Base-by-base conservation (phyloP, 2,113 vertebrate species). In the Tachysurus vachellii region DNA sequence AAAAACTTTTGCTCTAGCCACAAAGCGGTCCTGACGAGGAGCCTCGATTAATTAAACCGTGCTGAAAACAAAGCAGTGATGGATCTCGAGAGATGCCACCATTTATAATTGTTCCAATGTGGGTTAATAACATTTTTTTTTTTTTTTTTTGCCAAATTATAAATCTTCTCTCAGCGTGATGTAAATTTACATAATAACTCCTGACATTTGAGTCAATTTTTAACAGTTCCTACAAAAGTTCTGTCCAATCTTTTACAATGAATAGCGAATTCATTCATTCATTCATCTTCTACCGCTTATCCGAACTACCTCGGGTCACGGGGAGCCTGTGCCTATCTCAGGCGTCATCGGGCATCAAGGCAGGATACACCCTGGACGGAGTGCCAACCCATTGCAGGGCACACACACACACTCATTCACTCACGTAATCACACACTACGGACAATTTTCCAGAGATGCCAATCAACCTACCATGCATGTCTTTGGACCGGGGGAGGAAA, bases 101-200 rank as follows among this genome's bases (percentile, higher is more conserved):
- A 56, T 71, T 42, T 73, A 59, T 57, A 26, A 31, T 56, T 21
- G 17, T 23, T 23, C 82, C 47, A 36, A 36, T 80, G 28, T 42
- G 53, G 54, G 17, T 83, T 53, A 70, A 54, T 83, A 68, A 4
- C 0, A 11, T 53, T 26, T 14, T 16, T 76, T 47, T 50, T 50
- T 50, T 9, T 50, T 50, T 50, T 50, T 50, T 77, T 54, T n/a
- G 75, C 50, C 61, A 82, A 82, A 82, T 47, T 47, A 82, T 79
- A 44, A 50, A 76, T 76, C 47, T 54, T 26, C 13, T 54, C 75
- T 54, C 50, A 54, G 13, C 3, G 7, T 53, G 23, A 79, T 54
- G 13, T 79, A 26, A 28, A 79, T 54, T 54, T 54, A 79, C 50
- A 79, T 53, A 53, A 77, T 79, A 26, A n/a, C 23, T 79, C 50